Base-by-base conservation (phyloP, 2,113 vertebrate species). In the Scatophagus argus region DNA sequence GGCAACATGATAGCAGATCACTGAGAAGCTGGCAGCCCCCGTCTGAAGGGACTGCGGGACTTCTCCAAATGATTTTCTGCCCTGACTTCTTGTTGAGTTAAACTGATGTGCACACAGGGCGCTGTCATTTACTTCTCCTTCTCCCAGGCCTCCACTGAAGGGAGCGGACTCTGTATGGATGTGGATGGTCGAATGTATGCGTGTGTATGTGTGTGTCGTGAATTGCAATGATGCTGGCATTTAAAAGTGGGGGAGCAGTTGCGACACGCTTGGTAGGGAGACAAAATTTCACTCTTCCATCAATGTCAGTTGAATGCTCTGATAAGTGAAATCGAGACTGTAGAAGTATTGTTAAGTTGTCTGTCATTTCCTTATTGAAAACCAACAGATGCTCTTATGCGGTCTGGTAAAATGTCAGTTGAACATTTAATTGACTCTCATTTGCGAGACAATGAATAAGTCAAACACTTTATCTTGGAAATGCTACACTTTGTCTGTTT, bases 1-100 rank as follows among this genome's bases (percentile, higher is more conserved):
- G 81, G 77, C 81, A 69, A 87, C 89, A 89, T 86, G 90, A 87
- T 88, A 84, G 86, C 74, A 65, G 74, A 91, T 87, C 87, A 85
- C 83, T 60, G 87, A 81, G 83, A 79, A 83, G 83, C 87, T 87
- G 88, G 70, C 91, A 90, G 83, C 68, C 79, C 63, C 70, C 69
- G 43, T 86, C 89, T 88, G 81, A 86, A 32, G 90, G 86, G 89
- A 85, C 88, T 69, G 86, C 76, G 74, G 84, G 87, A 90, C 84
- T 87, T 74, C 80, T 87, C 67, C 76, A 84, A 91, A 90, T 85
- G 86, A 90, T 91, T 89, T 91, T 82, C 85, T 90, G 87, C 84
- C 86, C 80, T 39, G 77, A 77, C 87, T 87, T 87, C 85, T 88
- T 82, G 82, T 89, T 85, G 88, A 86, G 87, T 89, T 89, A 90